phyloP scores from a whole-genome alignment of 23 tunicate species.

The Trididemnum miniatum region DNA sequence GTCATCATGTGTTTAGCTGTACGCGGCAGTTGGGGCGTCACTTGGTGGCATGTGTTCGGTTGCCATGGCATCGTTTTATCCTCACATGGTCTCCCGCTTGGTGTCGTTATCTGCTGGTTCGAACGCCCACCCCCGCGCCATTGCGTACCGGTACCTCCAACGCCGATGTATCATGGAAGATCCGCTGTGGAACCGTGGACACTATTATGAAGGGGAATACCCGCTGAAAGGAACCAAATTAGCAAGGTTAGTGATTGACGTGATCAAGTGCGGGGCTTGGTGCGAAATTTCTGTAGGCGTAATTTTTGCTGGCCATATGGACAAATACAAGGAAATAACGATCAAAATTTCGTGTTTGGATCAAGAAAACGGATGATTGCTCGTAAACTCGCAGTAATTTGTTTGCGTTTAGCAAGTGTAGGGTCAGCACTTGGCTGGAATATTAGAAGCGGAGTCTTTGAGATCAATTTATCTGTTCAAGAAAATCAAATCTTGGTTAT shows the following conservation, averaged over 20 bases:
- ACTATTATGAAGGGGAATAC: slow-evolving; percentile 77
- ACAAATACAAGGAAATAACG: no score
- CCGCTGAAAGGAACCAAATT: slow-evolving; percentile 87
- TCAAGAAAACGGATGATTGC: no score
- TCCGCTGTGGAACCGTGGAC: slow-evolving; percentile 83
- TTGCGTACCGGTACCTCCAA: slow-evolving; percentile 84
- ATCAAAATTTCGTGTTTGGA: no score
- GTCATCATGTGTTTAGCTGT: slow-evolving; percentile 43
- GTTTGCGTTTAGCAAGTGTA: no score
- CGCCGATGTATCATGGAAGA: slow-evolving; percentile 97
- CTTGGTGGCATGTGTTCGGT: slow-evolving; percentile 98
- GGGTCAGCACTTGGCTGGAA: no score
- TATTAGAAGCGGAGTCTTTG: no score
- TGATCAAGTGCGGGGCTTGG: not conserved
- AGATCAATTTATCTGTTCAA: no score
- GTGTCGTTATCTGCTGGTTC: slow-evolving; percentile 77
- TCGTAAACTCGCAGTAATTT: no score
- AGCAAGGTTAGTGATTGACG: slow-evolving; percentile 58
- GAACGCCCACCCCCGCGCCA: slow-evolving; percentile 74
- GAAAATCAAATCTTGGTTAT: no score
- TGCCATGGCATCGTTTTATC: slow-evolving; percentile 84
- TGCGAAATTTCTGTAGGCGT: no score
- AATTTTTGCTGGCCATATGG: no score
- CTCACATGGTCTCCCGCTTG: slow-evolving; percentile 53
- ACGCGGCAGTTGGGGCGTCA: slow-evolving; percentile 97